phyloP scores from a whole-genome alignment of 2,797 vertebrate species.

The Pristis pectinata region DNA sequence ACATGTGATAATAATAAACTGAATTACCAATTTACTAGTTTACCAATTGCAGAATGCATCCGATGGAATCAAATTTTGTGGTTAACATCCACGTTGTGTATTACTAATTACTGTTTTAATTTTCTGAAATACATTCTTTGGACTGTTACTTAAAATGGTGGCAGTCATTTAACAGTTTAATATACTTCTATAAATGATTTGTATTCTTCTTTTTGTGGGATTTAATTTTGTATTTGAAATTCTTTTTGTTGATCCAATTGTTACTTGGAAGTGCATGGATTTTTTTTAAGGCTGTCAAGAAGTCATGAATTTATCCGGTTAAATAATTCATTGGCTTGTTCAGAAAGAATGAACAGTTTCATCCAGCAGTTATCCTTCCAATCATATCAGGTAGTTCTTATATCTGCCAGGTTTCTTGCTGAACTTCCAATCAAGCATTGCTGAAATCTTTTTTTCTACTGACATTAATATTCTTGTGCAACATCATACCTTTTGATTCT shows the following conservation, averaged over 20 bases:
- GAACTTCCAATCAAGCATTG: neutral
- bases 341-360: neutral
- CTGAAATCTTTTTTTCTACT: neutral
- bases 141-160: neutral
- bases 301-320: neutral
- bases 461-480: neutral
- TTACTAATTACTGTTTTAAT: neutral
- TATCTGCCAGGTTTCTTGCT: neutral
- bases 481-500: neutral
- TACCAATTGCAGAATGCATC: neutral
- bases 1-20: too few relatives aligned
- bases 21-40: too few relatives aligned
- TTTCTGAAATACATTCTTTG: neutral
- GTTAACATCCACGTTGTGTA: neutral
- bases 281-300: neutral
- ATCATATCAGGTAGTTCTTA: neutral
- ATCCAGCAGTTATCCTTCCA: neutral
- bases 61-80: neutral
- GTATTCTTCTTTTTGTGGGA: neutral
- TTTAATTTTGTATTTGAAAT: neutral
- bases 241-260: neutral
- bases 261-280: neutral
- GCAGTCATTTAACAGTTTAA: neutral
- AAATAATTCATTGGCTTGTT: neutral
- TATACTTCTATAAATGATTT: neutral